Conservation (phyloP, 23 tunicate genomes). For the Trididemnum miniatum region DNA sequence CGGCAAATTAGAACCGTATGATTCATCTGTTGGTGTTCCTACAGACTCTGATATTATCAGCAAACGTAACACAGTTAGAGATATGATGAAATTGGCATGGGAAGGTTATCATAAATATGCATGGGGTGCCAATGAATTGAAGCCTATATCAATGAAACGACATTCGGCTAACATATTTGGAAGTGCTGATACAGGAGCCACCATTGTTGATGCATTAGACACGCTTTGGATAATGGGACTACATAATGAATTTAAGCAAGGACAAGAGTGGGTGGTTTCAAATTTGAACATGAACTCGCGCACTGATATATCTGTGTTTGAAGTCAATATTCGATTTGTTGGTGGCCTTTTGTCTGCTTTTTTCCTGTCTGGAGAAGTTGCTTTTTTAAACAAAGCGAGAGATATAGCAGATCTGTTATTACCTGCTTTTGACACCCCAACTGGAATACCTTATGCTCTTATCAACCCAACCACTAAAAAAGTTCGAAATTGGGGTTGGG, state of each 20-base stretch:
- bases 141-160: slow-evolving; percentile 70
- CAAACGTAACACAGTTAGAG: slow-evolving; percentile 64
- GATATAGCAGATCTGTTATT: slow-evolving; percentile 68
- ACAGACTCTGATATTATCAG: slow-evolving; percentile 67
- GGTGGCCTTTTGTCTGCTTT: slow-evolving; percentile 93
- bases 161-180: slow-evolving; percentile 96
- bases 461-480: slow-evolving; percentile 74
- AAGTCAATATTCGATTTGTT: slow-evolving; percentile 93
- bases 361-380: slow-evolving; percentile 73
- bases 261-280: slow-evolving; percentile 46
- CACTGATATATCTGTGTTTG: slow-evolving; percentile 94
- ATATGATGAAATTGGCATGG: slow-evolving; percentile 98
- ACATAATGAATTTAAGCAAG: slow-evolving; percentile 80
- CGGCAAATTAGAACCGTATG: slow-evolving; percentile 44
- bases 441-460: slow-evolving; percentile 95
- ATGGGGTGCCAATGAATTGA: slow-evolving; percentile 92
- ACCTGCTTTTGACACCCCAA: slow-evolving; percentile 84
- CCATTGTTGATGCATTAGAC: slow-evolving; percentile 97
- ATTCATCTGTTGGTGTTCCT: slow-evolving; percentile 63
- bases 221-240: slow-evolving; percentile 96
- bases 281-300: slow-evolving; percentile 76
- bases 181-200: slow-evolving; percentile 91
- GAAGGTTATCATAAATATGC: slow-evolving; percentile 85
- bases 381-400: slow-evolving; percentile 73
- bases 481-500: slow-evolving; percentile 93